Base-by-base conservation (phyloP, 2,888 invertebrate genomes). In the Scaptomyza cyrtandrae region DNA sequence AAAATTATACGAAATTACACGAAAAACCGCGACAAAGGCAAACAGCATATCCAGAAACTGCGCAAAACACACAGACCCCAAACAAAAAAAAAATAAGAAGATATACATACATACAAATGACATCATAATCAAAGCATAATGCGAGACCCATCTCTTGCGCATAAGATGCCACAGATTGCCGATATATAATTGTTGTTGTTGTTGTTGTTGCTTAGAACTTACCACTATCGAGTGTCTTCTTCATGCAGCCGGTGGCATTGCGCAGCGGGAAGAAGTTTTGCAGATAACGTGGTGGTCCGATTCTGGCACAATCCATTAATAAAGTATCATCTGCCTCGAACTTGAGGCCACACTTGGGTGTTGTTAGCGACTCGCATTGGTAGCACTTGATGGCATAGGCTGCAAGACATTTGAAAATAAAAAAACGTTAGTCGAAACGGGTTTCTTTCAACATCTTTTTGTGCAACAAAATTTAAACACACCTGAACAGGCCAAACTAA, bases 241-340 rank as follows among this genome's bases (percentile, higher is more conserved):
- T 91, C 88, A 92, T 87, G 84, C 91, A 91, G 63, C 91, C 92
- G 16, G 91, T 91, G 64, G 91, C 91, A 71, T 91, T 92, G 24
- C 82, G 85, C 3, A 78, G 41, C 10, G 79, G 71, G 77, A 90
- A 78, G 70, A 89, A 71, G 53, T 70, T 78, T 57, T 88, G 89
- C 44, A 90, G 75, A 72, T 80, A 90, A 14, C 90, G 86, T 16
- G 91, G 91, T 24, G 91, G 88, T 37, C 88, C 78, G 3, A 89
- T 72, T 14, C 84, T 80, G 45, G 85, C 45, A 56, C 91, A 91
- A 66, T 91, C 91, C 35, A 85, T 71, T 53, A 90, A 79, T 9
- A 88, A 58, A 27, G 66, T 66, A 35, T 89, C 89, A 13, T 90
- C 90, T 7, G 73, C 61, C 60, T 90, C 89, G 62, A 91, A 91